These are phyloP conservation scores for Phainopepla nitens DNA, from an alignment of 2,113 vertebrate species.

Conservation along the genomic window DNA sequence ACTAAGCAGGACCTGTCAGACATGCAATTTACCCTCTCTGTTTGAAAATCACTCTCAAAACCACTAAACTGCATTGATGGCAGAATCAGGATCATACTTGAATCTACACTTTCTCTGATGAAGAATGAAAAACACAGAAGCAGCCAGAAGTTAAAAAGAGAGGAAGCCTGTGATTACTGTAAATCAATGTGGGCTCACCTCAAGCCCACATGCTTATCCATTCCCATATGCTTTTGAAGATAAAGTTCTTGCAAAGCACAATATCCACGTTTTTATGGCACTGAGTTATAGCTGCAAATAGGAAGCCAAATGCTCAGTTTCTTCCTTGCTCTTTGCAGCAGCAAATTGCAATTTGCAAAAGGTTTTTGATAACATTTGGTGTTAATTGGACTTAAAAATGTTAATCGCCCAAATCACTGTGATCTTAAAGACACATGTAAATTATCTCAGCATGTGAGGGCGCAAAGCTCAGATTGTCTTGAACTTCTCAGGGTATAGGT, in stretches of 20 bases:
- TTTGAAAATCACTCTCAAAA: neutral
- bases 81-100: neutral
- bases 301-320: conserved; percentile 2
- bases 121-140: neutral
- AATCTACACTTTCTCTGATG: neutral
- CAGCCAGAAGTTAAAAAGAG: neutral
- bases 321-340: neutral
- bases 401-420: neutral
- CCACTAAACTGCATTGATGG: neutral
- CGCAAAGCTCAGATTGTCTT: neutral
- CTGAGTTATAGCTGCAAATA: neutral
- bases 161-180: neutral
- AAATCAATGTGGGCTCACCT: neutral
- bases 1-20: neutral
- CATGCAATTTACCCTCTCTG: neutral
- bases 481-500: neutral
- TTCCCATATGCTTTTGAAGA: neutral
- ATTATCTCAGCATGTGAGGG: conserved; percentile 6
- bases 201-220: neutral
- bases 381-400: conserved; percentile 41
- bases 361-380: conserved; percentile 37
- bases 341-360: conserved; percentile 20
- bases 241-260: neutral
- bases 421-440: conserved; percentile 22
- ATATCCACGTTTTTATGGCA: neutral